phyloP scores from a whole-genome alignment of 1,140 invertebrate genomes.

The Proctacanthus coquilletti region DNA sequence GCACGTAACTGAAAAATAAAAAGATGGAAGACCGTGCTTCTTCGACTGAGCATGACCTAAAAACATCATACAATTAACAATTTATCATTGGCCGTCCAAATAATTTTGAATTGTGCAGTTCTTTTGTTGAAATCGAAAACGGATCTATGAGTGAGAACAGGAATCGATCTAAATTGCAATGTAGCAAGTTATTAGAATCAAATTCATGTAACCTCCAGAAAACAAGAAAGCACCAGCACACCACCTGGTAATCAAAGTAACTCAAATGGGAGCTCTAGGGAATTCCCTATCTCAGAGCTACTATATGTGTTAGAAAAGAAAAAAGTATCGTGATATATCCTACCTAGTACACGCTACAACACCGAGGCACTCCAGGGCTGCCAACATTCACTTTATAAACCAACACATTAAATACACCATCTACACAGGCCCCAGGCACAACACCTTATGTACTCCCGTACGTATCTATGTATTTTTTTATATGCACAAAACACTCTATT shows the following conservation, averaged over 20 bases:
- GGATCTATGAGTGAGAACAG: no score
- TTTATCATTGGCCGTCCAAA: neutral
- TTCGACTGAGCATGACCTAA: neutral
- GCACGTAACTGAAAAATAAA: slow-evolving; percentile 3
- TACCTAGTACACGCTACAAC: slow-evolving; percentile 32
- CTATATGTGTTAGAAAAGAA: no score
- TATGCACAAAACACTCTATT: neutral
- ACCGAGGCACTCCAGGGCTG: slow-evolving; percentile 32
- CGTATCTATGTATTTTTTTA: neutral
- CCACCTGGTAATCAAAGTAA: no score
- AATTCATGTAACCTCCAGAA: no score
- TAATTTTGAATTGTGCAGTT: no score
- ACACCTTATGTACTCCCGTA: neutral
- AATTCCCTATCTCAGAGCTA: no score
- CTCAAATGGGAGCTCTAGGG: no score
- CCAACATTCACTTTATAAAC: slow-evolving; percentile 30
- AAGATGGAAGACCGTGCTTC: neutral
- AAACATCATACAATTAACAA: slow-evolving; percentile 1
- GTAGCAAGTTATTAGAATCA: no score
- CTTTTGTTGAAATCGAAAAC: no score
- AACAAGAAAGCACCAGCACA: no score
- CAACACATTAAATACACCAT: slow-evolving; percentile 14
- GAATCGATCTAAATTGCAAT: no score
- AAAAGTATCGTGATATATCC: no score
- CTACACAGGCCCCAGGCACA: slow-evolving; percentile 4